These are phyloP conservation scores for Volucella bombylans DNA, from an alignment of 2,888 invertebrate species.

Conservation along the genomic window DNA sequence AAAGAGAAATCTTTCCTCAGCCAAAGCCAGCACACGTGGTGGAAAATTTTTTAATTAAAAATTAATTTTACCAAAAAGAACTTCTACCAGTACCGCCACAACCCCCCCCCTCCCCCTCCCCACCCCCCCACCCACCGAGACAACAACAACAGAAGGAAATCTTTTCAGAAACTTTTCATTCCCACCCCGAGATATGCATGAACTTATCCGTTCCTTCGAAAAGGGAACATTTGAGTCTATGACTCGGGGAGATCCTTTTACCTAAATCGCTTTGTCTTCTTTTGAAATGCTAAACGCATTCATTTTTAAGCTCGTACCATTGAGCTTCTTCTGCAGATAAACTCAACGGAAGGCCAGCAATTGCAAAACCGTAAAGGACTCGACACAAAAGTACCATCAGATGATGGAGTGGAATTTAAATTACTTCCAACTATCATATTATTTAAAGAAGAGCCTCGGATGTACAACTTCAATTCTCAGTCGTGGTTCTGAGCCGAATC, in stretches of 20 bases:
- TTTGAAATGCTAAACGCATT: slow-evolving; percentile 72
- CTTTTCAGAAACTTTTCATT: slow-evolving; percentile 36
- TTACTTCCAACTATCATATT: slow-evolving; percentile 46
- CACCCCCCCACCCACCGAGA: no score
- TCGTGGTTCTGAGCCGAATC: slow-evolving; percentile 37
- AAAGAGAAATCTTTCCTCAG: slow-evolving; percentile 4
- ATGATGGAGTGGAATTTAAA: slow-evolving; percentile 56
- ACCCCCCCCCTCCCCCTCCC: no score
- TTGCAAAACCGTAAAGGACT: slow-evolving; percentile 32
- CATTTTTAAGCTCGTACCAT: slow-evolving; percentile 46
- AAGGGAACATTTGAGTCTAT: slow-evolving; percentile 9
- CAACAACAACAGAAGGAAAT: slow-evolving; percentile 8
- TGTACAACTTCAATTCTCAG: not conserved
- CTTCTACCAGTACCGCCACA: slow-evolving; percentile 17
- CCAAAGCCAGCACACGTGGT: slow-evolving; percentile 46
- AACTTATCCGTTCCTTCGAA: not conserved
- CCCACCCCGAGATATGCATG: slow-evolving; percentile 2
- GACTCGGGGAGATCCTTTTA: not conserved
- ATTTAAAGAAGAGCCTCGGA: no score
- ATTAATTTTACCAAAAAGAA: slow-evolving; percentile 65
- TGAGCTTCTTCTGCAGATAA: slow-evolving; percentile 28
- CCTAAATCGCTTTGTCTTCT: slow-evolving; percentile 57
- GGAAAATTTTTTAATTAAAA: slow-evolving; percentile 71
- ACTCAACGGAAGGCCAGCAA: not conserved
- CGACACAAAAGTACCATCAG: slow-evolving; percentile 24